A percentile compares a stretch with the other conserved stretches of the same genome.
Conservation (phyloP, 2,113 vertebrate genomes). For the Cryptotis parvus region DNA sequence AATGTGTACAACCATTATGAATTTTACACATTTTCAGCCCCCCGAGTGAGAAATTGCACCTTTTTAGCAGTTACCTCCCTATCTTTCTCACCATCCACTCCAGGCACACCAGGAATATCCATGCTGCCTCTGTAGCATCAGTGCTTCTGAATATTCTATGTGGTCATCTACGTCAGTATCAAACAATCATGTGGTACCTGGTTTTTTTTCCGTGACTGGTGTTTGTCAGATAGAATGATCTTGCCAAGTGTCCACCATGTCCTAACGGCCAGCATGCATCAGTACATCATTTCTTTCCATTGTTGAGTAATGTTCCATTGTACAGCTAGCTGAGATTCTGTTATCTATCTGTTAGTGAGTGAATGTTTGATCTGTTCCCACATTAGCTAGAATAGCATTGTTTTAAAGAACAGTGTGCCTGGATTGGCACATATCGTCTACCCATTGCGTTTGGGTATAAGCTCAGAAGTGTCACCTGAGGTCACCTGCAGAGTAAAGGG, state of each 20-base stretch:
- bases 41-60: not conserved
- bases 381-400: not conserved
- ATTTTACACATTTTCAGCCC: not conserved
- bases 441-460: not conserved
- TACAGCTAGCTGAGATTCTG: not conserved
- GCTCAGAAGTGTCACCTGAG: not conserved
- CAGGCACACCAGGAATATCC: not conserved
- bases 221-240: not conserved
- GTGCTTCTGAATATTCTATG: not conserved
- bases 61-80: too few relatives aligned
- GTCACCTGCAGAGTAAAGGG: not conserved
- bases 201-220: not conserved
- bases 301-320: not conserved
- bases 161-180: too few relatives aligned
- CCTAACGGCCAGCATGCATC: too few relatives aligned
- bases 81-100: rapidly evolving
- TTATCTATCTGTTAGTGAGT: not conserved
- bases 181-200: too few relatives aligned
- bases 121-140: not conserved
- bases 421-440: not conserved
- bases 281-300: not conserved
- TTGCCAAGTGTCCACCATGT: not conserved
- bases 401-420: too few relatives aligned
- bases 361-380: too few relatives aligned
- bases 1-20: not conserved